A percentile compares a stretch with the other conserved stretches of the same genome.
Conservation (phyloP, 2,113 vertebrate species). For the Pangasianodon gigas region DNA sequence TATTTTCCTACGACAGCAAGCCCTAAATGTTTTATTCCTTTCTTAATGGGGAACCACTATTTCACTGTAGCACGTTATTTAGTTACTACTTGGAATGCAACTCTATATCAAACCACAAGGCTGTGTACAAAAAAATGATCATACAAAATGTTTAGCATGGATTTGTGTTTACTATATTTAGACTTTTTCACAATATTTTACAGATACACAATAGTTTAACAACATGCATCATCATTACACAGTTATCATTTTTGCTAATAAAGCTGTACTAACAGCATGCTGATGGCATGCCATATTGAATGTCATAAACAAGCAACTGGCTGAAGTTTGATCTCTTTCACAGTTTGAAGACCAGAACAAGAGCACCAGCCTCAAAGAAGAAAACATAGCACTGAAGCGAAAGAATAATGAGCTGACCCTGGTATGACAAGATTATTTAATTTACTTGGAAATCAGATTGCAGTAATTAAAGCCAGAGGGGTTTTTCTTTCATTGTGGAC, state of each 20-base stretch:
- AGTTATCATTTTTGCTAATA: neutral
- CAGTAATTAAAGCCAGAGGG: too few species aligned
- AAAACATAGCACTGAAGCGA: constrained; percentile 82
- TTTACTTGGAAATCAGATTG: neutral
- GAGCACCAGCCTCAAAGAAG: constrained; percentile 81
- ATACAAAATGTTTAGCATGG: neutral
- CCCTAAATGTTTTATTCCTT: neutral
- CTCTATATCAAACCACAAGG: neutral
- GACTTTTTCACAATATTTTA: neutral
- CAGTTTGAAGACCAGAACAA: constrained; percentile 92
- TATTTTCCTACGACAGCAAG: neutral
- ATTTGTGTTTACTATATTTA: neutral
- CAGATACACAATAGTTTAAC: neutral
- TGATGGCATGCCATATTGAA: neutral
- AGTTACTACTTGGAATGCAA: neutral
- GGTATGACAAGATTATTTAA: constrained; percentile 73
- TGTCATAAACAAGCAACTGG: neutral
- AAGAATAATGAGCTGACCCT: constrained; percentile 84
- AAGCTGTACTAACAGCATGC: neutral
- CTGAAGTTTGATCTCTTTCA: constrained; percentile 47
- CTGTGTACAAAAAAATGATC: neutral
- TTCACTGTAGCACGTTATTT: neutral
- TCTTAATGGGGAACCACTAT: neutral
- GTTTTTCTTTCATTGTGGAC: neutral
- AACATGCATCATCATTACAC: neutral